Evolutionary conservation across 2,113 vertebrate genomes (phyloP).

Genomic region (Accipiter virgatus): DNA sequence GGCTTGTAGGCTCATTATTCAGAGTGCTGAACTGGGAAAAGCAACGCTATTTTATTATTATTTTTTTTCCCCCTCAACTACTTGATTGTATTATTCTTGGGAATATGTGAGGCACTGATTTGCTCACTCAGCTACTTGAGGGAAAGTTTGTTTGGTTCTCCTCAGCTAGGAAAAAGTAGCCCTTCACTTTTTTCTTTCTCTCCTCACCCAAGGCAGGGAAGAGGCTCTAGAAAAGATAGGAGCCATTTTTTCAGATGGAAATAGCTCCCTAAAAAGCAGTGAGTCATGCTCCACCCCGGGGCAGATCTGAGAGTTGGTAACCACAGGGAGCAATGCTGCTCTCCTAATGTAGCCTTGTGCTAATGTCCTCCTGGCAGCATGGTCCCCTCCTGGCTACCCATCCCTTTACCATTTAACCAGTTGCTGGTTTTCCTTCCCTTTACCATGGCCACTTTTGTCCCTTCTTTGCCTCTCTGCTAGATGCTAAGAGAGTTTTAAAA

Average conservation of each 20-base stretch:
- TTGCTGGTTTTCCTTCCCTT: neutral
- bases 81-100: neutral
- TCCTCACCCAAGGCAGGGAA: neutral
- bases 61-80: neutral
- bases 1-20: conserved; percentile 22
- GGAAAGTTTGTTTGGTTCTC: conserved; percentile 43
- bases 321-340: neutral
- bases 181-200: neutral
- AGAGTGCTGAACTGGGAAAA: conserved; percentile 26
- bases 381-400: neutral
- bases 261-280: conserved; percentile 25
- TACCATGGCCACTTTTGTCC: neutral
- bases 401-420: neutral
- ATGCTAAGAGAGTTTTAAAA: neutral
- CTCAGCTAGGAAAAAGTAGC: neutral
- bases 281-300: neutral
- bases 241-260: conserved; percentile 6
- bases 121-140: conserved; percentile 9
- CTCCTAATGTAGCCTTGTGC: neutral
- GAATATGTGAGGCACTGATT: neutral
- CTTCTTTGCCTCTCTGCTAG: neutral
- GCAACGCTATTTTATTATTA: neutral
- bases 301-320: neutral
- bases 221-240: neutral
- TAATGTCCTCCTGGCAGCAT: neutral